Conservation (phyloP, 2,888 invertebrate species). For the Xylocampa areola region DNA sequence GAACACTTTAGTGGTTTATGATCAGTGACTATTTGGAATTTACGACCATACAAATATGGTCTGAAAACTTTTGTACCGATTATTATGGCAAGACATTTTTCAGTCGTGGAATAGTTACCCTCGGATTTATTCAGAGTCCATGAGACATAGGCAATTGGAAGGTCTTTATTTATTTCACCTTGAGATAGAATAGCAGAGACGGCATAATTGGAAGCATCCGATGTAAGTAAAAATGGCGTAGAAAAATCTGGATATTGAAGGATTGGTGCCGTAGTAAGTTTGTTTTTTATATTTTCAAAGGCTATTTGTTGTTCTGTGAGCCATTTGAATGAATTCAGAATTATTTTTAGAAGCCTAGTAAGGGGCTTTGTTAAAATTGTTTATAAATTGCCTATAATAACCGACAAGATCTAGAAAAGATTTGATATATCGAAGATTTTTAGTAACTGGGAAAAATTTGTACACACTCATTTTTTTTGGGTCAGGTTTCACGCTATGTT, state of each 20-base stretch:
- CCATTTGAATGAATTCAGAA: background rate
- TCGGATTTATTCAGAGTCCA: background rate
- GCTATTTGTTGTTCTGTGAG: background rate
- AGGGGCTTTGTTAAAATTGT: background rate
- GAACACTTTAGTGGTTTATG: too few species aligned
- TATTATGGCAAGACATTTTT: background rate
- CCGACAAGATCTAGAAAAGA: background rate
- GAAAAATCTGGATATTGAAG: background rate
- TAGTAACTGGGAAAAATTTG: background rate
- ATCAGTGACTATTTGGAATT: too few species aligned
- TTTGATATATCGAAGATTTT: background rate
- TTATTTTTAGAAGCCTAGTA: background rate
- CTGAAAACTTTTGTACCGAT: background rate
- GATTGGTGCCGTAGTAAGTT: background rate
- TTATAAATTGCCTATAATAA: background rate
- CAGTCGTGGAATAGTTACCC: background rate
- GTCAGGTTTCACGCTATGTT: background rate
- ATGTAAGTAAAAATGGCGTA: background rate
- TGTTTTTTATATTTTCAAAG: background rate
- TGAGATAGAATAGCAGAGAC: background rate
- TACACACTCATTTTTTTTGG: background rate
- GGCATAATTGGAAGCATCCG: background rate
- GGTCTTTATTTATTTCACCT: background rate
- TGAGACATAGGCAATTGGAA: background rate
- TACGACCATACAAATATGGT: background rate